Base-by-base conservation (phyloP, 2,888 invertebrate species). In the Sepiola atlantica region DNA sequence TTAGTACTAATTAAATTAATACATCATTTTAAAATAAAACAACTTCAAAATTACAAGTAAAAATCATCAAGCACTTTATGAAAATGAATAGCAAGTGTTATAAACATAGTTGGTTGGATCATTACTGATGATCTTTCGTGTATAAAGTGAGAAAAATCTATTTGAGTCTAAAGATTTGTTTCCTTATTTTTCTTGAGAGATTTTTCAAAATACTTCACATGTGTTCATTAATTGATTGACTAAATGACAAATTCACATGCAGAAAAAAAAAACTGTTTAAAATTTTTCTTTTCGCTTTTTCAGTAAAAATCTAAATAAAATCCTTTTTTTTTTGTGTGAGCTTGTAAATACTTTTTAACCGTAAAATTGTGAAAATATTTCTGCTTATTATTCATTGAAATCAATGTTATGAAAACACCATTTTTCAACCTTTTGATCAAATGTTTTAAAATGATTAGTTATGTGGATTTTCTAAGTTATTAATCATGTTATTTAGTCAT, bases 201-300 rank as follows among this genome's bases (percentile, higher is more conserved):
- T 32, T 32, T 77, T n/a, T 77, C 3, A 18, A 77, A 32, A 77
- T 8, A 77, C 77, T 77, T 77, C 12, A 77, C 12, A 14, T 77
- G 77, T n/a, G 77, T 77, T 77, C 77, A 77, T 32, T 77, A 77
- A 77, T 77, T 77, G 77, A 77, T 77, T 77, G 77, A 77, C 77
- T 77, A n/a, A 77, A 16, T 77, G 77, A 77, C 32, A 77, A n/a
- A 77, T 77, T 77, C 77, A 77, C 2, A 16, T n/a, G n/a, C 77
- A 32, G 77, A 77, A n/a, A 77, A 45, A n/a, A 45, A 45, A 4
- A 32, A 77, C 32, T 16, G n/a, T 77, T 77, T 32, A 32, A 61
- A 77, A 77, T 77, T 12, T 77, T 77, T 77, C n/a, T 77, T 77
- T n/a, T 45, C 45, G 8, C 45, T 77, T 32, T 77, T 77, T 77